These are phyloP conservation scores for Cantharis flavilabris DNA, from an alignment of 2,888 invertebrate species.

Conservation along the genomic window DNA sequence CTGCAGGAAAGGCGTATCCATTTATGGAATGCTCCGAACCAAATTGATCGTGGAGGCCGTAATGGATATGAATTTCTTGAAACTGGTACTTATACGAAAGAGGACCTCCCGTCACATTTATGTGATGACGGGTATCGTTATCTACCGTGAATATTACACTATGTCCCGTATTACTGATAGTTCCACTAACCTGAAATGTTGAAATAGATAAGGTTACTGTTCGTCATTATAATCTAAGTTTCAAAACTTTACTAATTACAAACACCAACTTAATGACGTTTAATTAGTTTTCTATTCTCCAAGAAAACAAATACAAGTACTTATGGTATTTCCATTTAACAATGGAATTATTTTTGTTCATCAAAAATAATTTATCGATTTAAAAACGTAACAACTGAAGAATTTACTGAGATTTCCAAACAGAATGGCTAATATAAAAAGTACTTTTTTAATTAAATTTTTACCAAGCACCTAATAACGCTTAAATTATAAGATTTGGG, in stretches of 20 bases:
- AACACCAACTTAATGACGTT: not conserved
- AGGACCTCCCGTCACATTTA: slow-evolving; percentile 95
- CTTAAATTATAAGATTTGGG: not conserved
- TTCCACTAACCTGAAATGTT: slow-evolving; percentile 77
- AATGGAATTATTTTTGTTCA: not conserved
- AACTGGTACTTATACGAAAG: slow-evolving; percentile 94
- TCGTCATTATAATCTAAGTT: not conserved
- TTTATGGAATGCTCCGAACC: slow-evolving; percentile 98
- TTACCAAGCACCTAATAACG: not conserved
- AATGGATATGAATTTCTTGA: slow-evolving; percentile 93
- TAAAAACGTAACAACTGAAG: not conserved
- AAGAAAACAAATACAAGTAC: not conserved
- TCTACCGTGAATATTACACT: slow-evolving; percentile 91
- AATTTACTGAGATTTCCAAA: not conserved
- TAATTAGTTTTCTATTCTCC: not conserved
- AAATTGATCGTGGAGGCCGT: slow-evolving; percentile 86
- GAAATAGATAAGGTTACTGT: not conserved
- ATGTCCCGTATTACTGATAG: slow-evolving; percentile 92
- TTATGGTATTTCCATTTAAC: not conserved
- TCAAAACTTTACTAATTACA: slow-evolving; percentile 2
- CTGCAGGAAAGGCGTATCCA: slow-evolving; percentile 95
- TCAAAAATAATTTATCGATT: not conserved
- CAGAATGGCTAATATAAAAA: not conserved
- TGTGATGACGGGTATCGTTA: slow-evolving; percentile 80
- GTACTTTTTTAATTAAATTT: not conserved